phyloP scores from a whole-genome alignment of 2,797 vertebrate genomes.

The Tympanoctomys barrerae region DNA sequence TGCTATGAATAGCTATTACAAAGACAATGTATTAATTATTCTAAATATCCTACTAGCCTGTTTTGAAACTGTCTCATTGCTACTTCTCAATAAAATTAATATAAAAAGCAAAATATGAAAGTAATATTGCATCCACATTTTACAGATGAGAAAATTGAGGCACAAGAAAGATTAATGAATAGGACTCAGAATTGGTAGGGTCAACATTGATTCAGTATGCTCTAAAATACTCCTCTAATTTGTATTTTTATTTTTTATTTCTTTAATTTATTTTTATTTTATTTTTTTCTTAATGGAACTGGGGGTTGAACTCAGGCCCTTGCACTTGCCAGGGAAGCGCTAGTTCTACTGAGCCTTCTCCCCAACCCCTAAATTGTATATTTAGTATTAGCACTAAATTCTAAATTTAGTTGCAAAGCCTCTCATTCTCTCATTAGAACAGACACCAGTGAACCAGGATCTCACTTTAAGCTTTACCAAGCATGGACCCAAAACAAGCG shows the following conservation, averaged over 20 bases:
- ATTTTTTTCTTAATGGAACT: too few relatives aligned
- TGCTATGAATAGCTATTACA: too few relatives aligned
- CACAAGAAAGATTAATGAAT: not conserved
- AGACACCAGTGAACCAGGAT: not conserved
- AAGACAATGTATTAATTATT: too few relatives aligned
- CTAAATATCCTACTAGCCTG: too few relatives aligned
- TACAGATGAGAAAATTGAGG: slow-evolving; percentile 50
- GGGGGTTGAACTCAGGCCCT: too few relatives aligned
- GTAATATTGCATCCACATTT: not conserved
- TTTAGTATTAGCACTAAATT: not conserved
- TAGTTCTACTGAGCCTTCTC: too few relatives aligned
- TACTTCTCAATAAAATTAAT: too few relatives aligned
- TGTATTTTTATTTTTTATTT: not conserved
- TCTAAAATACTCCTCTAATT: not conserved
- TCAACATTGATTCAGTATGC: not conserved
- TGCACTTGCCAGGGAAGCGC: too few relatives aligned
- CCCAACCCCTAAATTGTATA: too few relatives aligned
- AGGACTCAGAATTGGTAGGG: not conserved
- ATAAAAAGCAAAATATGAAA: not conserved
- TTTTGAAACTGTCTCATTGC: too few relatives aligned
- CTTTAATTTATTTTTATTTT: too few relatives aligned
- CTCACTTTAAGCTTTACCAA: slow-evolving; percentile 17
- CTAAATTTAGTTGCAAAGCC: not conserved
- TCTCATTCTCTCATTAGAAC: not conserved
- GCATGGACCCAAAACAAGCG: not conserved